phyloP scores from a whole-genome alignment of 2,888 invertebrate genomes.

The Eristalis pertinax region DNA sequence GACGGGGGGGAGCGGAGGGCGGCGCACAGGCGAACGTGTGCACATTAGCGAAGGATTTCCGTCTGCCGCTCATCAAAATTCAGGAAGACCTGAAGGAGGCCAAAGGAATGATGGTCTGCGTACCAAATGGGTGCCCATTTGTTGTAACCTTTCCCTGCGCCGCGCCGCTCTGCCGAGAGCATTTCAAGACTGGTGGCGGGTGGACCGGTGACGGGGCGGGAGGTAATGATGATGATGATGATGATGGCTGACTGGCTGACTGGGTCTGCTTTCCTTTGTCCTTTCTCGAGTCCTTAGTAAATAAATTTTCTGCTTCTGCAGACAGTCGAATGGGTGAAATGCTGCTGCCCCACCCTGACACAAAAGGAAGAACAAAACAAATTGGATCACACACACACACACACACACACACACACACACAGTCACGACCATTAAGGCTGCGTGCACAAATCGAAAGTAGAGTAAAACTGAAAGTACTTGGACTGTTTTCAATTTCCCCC shows the following conservation, averaged over 20 bases:
- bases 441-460: constrained; percentile 59
- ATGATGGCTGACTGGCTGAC: constrained; percentile 5
- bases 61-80: constrained; percentile 46
- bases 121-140: constrained; percentile 25
- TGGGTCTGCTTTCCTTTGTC: constrained; percentile 41
- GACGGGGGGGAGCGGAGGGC: not conserved
- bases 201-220: not conserved
- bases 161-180: not conserved
- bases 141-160: constrained; percentile 25
- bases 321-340: constrained; percentile 29
- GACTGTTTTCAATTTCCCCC: constrained; percentile 58
- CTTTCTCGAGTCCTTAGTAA: constrained; percentile 61
- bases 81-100: constrained; percentile 16
- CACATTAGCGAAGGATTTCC: constrained; percentile 39
- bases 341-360: not conserved
- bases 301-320: constrained; percentile 53
- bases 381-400: constrained; percentile 44
- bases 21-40: constrained; percentile 24
- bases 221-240: not conserved
- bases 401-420: not conserved
- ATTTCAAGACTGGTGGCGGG: too few species aligned
- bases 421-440: not conserved
- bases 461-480: constrained; percentile 67
- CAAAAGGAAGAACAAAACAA: constrained; percentile 56
- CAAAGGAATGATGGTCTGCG: not conserved